A percentile compares a stretch with the other conserved stretches of the same genome.
These are phyloP conservation scores for Microcebus griseorufus DNA, from an alignment of 2,113 vertebrate species.

Conservation along the genomic window DNA sequence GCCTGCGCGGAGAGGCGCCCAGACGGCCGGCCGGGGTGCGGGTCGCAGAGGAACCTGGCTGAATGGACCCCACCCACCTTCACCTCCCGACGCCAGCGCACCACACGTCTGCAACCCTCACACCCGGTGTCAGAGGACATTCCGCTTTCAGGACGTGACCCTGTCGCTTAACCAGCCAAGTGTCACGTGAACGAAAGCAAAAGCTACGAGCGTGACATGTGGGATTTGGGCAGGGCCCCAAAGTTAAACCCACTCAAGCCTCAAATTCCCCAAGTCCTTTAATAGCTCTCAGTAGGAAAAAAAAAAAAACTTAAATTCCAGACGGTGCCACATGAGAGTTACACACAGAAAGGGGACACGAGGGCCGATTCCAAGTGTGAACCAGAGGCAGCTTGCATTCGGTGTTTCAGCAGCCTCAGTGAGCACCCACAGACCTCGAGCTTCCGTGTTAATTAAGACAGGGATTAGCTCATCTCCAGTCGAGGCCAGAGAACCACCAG, in stretches of 20 bases:
- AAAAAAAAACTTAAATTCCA: neutral
- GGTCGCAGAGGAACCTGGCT: too few relatives aligned
- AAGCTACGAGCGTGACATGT: neutral
- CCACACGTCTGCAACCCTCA: fast-evolving
- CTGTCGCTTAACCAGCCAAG: neutral
- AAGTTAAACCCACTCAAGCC: neutral
- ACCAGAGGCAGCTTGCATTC: neutral
- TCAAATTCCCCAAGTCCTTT: neutral
- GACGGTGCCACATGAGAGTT: neutral
- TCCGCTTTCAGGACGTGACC: neutral
- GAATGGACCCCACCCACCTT: fast-evolving
- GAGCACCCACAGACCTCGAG: neutral
- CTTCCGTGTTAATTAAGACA: neutral
- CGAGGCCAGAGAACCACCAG: neutral
- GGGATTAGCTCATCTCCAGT: neutral
- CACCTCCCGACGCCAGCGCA: too few relatives aligned
- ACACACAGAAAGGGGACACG: neutral
- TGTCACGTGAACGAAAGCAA: neutral
- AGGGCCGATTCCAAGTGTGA: neutral
- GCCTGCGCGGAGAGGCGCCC: fast-evolving
- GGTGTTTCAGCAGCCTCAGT: neutral
- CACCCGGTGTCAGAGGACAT: fast-evolving
- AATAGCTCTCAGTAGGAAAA: neutral
- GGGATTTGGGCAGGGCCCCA: neutral
- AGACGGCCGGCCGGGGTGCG: fast-evolving